Evolutionary conservation across 2,113 vertebrate genomes (phyloP).

Genomic region (Thalassarche chlororhynchos): DNA sequence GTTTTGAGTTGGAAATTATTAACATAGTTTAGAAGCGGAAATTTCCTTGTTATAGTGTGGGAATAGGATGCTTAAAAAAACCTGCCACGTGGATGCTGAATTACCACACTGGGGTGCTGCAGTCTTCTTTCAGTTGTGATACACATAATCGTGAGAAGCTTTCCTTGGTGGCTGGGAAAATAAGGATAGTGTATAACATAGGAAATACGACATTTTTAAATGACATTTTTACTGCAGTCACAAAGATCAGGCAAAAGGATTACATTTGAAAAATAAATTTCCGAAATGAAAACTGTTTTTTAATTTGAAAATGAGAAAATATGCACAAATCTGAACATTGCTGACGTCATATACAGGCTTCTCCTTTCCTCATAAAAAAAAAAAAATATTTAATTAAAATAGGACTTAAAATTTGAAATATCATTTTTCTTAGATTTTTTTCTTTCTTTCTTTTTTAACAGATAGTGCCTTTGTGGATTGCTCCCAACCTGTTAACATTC

Average conservation of each 20-base stretch:
- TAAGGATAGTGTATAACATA: background rate
- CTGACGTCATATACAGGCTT: background rate
- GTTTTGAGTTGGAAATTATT: background rate
- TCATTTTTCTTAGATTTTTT: background rate
- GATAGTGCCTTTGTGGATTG: constrained; percentile 74
- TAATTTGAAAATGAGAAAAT: background rate
- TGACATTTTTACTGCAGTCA: background rate
- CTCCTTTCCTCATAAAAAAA: background rate
- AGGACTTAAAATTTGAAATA: background rate
- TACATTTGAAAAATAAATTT: background rate
- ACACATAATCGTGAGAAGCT: background rate
- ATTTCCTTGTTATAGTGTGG: background rate
- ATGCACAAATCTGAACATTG: background rate
- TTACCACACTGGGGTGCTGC: constrained; percentile 63
- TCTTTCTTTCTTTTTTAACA: constrained; percentile 24
- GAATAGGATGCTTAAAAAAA: background rate
- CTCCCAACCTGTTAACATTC: constrained; percentile 72
- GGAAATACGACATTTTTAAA: background rate
- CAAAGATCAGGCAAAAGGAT: background rate
- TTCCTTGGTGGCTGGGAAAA: background rate
- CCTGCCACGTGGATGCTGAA: background rate
- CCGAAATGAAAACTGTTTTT: background rate
- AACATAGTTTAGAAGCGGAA: background rate
- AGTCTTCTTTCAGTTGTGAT: background rate
- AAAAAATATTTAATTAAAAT: background rate